Evolutionary conservation across 2,113 vertebrate genomes (phyloP), one percentile per base, ranked within the genome.

Genomic region (Rattus norvegicus): DNA sequence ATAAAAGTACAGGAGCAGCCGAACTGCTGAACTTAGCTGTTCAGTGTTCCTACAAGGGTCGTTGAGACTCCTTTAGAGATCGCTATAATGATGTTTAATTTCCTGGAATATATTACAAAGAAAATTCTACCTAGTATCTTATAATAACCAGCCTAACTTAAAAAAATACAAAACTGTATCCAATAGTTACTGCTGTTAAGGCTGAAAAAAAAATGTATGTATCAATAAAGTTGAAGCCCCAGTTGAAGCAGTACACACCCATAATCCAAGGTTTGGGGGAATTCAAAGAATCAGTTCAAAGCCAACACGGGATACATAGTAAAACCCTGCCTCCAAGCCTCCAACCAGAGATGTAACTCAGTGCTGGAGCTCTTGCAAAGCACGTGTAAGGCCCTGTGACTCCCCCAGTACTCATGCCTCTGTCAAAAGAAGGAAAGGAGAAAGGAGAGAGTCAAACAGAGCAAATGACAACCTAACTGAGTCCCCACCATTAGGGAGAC

Each of bases 221-320:
- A 11, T 97, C 90, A 56, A 76, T 97, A n/a, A 98, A 98, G 98
- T 98, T 98, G n/a, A 79, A 8, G 13, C 67, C 19, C 28, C 52
- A 30, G 17, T 30, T 30, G 24, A 17, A 26, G n/a, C 75, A 30
- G 24, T 76, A 17, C 70, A 72, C 19, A 43, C 8, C 36, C 59
- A 22, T 39, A 47, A 76, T 43, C n/a, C 54, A 28, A 22, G 33
- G 10, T n/a, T 16, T 24, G 5, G 17, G n/a, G 24, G 7, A 56
- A 5, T 26, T 17, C 19, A 5, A 75, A n/a, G 33, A 26, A 59
- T 16, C 3, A 59, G 14, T 73, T 72, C 36, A 39, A 88, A n/a
- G 52, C 49, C 67, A 88, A 73, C 49, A 17, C 73, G 16, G 67
- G 36, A n/a, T 87, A 2, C 43, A 33, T 13, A 14, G 30, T 52